Evolutionary conservation across 2,888 invertebrate genomes (phyloP), one percentile per base, ranked within the genome.

Genomic region (Macrophya annulata): DNA sequence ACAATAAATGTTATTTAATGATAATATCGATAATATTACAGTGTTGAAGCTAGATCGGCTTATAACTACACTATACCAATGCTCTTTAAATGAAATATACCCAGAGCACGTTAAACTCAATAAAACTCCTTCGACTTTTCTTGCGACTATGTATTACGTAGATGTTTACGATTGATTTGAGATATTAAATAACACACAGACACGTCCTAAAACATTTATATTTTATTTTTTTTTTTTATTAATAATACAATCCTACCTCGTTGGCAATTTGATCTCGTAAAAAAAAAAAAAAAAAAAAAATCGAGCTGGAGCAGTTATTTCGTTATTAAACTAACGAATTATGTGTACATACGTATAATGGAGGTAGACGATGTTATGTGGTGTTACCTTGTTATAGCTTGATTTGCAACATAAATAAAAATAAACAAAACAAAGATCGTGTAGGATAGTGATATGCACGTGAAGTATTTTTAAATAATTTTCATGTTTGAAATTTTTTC

Each of bases 1-100:
- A 90, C 90, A 89, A 89, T 91, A 90, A 92, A 91, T 92, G 91
- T 92, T 92, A 92, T 92, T 91, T 92, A 92, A 92, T 91, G 87
- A 86, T 91, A 90, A 92, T 90, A 89, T 90, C 87, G 88, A 90
- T 90, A 89, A 89, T 88, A 88, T 91, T 91, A 88, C 91, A 90
- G 87, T 88, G 90, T 92, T 90, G 88, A 88, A 87, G 86, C 88
- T 89, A 86, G 85, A 87, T 86, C 81, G 86, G 86, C 88, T 87
- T 88, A 88, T 88, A n/a, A 59, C 12, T 37, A 59, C 31, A 10
- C 37, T 62, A 31, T 31, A 62, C n/a, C n/a, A 81, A 43, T 62
- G 48, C 51, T 77, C 48, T 51, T 55, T n/a, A 37, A 77, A 77
- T 77, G 77, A 31, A 74, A 45, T 74, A 45, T 43, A 74, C 6